Evolutionary conservation across 2,113 vertebrate genomes (phyloP).

Genomic region (Hylia prasina): DNA sequence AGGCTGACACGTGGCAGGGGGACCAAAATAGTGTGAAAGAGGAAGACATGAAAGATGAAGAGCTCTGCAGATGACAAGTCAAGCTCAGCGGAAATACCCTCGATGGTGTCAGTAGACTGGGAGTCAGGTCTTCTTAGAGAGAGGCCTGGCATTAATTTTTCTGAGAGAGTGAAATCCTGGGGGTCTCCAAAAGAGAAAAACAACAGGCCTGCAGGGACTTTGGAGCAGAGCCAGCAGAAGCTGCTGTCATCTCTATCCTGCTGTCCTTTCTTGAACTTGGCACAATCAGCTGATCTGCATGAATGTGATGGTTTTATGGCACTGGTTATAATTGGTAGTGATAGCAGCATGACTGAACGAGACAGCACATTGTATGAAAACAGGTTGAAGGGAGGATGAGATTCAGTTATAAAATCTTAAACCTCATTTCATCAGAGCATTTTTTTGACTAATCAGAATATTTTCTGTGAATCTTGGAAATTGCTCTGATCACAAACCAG

Average conservation of each 20-base stretch:
- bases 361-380: conserved; percentile 24
- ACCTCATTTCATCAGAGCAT: conserved; percentile 15
- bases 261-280: conserved; percentile 66
- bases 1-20: not conserved
- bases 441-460: conserved; percentile 53
- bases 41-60: not conserved
- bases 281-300: conserved; percentile 57
- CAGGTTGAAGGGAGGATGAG: conserved; percentile 22
- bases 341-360: not conserved
- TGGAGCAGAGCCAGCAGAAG: conserved; percentile 31
- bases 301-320: conserved; percentile 59
- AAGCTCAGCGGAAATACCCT: not conserved
- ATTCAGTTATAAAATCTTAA: conserved; percentile 41
- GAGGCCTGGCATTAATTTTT: not conserved
- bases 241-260: conserved; percentile 49
- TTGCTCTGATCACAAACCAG: conserved; percentile 53
- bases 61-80: not conserved
- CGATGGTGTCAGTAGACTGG: not conserved
- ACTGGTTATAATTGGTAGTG: conserved; percentile 35
- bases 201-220: conserved; percentile 28
- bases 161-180: not conserved
- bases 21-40: not conserved
- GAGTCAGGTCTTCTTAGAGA: not conserved
- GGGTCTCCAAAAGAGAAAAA: conserved; percentile 16
- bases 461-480: conserved; percentile 51